These are phyloP conservation scores for Galbula dea DNA, from an alignment of 2,113 vertebrate genomes.

Conservation along the genomic window DNA sequence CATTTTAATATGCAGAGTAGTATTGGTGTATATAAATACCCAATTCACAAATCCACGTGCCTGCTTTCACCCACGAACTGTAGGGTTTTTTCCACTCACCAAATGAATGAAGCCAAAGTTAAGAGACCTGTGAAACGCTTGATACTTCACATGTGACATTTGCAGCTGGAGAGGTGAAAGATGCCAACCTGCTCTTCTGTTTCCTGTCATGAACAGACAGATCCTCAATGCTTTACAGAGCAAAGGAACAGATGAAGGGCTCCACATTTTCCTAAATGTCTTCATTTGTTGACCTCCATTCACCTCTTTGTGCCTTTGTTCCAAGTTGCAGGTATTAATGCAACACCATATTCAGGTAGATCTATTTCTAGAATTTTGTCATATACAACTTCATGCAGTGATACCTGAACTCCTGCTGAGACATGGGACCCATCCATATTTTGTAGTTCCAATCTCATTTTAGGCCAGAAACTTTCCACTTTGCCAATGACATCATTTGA, in stretches of 20 bases:
- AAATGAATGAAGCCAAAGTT: not conserved
- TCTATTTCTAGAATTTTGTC: not conserved
- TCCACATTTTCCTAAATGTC: not conserved
- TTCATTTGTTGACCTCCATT: not conserved
- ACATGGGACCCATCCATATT: not conserved
- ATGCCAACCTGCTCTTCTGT: not conserved
- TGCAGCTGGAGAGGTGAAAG: slow-evolving; percentile 10
- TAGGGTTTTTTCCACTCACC: not conserved
- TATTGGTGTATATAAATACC: not conserved
- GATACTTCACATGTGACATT: not conserved
- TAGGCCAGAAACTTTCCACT: not conserved
- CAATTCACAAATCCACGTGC: not conserved
- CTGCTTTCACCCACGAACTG: not conserved
- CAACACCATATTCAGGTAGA: not conserved
- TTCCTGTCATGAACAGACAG: not conserved
- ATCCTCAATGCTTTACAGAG: not conserved
- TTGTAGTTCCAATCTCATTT: not conserved
- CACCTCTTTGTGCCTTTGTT: not conserved
- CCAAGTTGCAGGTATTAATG: not conserved
- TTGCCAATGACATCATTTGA: not conserved
- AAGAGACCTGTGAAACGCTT: not conserved
- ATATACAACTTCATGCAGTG: not conserved
- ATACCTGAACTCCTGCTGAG: not conserved
- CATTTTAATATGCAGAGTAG: not conserved
- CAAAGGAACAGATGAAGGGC: not conserved